Evolutionary conservation across 1,140 invertebrate species (phyloP), one percentile per base, ranked within the genome.

Genomic region (Drosophila ohnishii): DNA sequence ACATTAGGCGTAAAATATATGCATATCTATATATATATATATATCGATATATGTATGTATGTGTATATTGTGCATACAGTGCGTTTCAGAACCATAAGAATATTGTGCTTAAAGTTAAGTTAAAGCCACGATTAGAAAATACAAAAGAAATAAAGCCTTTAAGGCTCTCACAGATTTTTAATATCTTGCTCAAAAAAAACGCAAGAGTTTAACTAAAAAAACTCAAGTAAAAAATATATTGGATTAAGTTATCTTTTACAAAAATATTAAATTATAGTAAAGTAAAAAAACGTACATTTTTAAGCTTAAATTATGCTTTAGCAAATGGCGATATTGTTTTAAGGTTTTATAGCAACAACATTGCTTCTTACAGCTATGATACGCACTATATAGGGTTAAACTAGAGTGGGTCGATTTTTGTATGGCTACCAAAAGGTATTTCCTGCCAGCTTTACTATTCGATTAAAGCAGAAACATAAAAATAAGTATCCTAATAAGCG

Each of bases 71-170:
- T 63, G 59, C 22, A 39, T 35, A 71, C 37, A 71, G 66, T 71
- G 65, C 67, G 67, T 71, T 59, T 59, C 67, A 71, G 13, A 71
- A 71, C 51, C 25, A 71, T 58, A 50, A 70, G 66, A 59, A 48
- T 14, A 40, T 58, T 71, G 42, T 25, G 28, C 35, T n/a, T 37
- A 35, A 35, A 32, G n/a, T 71, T 48, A 48, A 58, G 42, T 50
- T 50, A 58, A 58, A 58, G 65, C 64, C 50, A 28, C 39, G 5
- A 32, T 32, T 22, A 25, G 16, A 8, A 10, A 28, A 9, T 9
- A 16, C 13, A 53, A 14, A 25, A 14, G 22, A 34, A 22, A 34
- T 34, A 7, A 53, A 10, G 50, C 32, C 30, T 51, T 32, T 1
- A 5, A 34, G 48, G 28, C 22, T 47, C 22, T 25, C 10, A 8